Percentiles rank a stretch among this genome's conserved stretches.
These are phyloP conservation scores for Athrips mouffetella DNA, from an alignment of 2,888 invertebrate genomes.

Conservation along the genomic window DNA sequence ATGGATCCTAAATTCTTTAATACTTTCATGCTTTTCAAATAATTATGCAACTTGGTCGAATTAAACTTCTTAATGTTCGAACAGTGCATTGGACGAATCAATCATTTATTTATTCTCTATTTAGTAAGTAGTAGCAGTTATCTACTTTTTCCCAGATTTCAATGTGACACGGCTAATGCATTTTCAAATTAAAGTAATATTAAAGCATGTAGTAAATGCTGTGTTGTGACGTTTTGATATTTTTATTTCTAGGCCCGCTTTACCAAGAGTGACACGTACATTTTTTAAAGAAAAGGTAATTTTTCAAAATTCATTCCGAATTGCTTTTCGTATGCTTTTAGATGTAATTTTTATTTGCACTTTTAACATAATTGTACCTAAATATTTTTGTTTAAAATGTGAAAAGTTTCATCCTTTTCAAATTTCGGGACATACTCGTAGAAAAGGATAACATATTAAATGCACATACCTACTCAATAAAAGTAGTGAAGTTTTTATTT, in stretches of 20 bases:
- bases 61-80: no score
- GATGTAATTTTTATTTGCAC: constrained; percentile 9
- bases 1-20: constrained; percentile 18
- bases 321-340: constrained; percentile 31
- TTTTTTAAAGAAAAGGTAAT: constrained; percentile 84
- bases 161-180: no score
- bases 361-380: background rate
- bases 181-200: background rate
- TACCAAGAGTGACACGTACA: constrained; percentile 92
- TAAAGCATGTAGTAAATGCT: constrained; percentile 50
- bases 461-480: no score
- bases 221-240: constrained; percentile 68
- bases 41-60: background rate
- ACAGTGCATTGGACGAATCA: no score
- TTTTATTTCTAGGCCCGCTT: constrained; percentile 85
- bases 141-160: background rate
- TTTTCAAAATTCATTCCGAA: constrained; percentile 45
- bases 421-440: no score
- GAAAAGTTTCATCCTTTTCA: background rate
- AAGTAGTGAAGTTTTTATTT: no score
- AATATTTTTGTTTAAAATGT: background rate
- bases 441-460: no score
- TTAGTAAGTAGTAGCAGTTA: no score
- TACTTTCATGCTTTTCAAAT: background rate
- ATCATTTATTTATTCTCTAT: no score